Conservation (phyloP, 1,140 invertebrate genomes). For the Drosophila sproati region DNA sequence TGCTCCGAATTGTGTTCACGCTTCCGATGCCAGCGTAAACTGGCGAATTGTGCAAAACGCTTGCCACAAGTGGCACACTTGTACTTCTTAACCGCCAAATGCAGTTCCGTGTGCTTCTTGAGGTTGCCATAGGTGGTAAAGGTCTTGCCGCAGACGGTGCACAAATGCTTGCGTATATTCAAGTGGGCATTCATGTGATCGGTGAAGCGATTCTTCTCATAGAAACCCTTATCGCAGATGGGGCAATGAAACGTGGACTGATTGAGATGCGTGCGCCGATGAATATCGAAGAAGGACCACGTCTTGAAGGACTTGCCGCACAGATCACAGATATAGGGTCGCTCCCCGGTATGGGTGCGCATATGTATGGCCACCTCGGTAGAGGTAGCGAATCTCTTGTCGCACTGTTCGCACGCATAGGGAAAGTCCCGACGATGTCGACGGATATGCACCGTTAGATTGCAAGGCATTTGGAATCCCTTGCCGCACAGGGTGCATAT, state of each 20-base stretch:
- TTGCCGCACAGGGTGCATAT: slow-evolving; percentile 78
- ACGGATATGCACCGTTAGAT: slow-evolving; percentile 75
- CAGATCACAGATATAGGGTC: slow-evolving; percentile 75
- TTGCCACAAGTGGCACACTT: slow-evolving; percentile 71
- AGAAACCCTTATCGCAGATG: slow-evolving; percentile 78
- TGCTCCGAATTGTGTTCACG: slow-evolving; percentile 44
- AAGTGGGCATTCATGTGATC: slow-evolving; percentile 81
- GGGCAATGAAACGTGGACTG: slow-evolving; percentile 78
- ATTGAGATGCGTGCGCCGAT: slow-evolving; percentile 76
- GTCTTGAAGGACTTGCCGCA: slow-evolving; percentile 81
- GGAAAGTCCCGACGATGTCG: slow-evolving; percentile 72
- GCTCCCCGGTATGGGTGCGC: slow-evolving; percentile 69
- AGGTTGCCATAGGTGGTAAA: slow-evolving; percentile 79
- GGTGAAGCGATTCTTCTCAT: slow-evolving; percentile 79
- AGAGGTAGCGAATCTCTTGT: slow-evolving; percentile 76
- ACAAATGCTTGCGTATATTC: slow-evolving; percentile 78
- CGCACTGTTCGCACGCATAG: slow-evolving; percentile 73
- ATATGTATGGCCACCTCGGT: slow-evolving; percentile 76
- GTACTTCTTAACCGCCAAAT: slow-evolving; percentile 76
- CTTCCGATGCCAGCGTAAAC: slow-evolving; percentile 74
- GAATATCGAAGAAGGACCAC: slow-evolving; percentile 80
- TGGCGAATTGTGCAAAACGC: slow-evolving; percentile 76
- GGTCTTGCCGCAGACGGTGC: slow-evolving; percentile 76
- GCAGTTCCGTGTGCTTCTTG: slow-evolving; percentile 77
- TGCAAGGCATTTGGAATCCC: slow-evolving; percentile 80